A percentile compares a stretch with the other conserved stretches of the same genome.
These are phyloP conservation scores for Australoheros scitulus DNA, from an alignment of 2,113 vertebrate genomes.

Conservation along the genomic window DNA sequence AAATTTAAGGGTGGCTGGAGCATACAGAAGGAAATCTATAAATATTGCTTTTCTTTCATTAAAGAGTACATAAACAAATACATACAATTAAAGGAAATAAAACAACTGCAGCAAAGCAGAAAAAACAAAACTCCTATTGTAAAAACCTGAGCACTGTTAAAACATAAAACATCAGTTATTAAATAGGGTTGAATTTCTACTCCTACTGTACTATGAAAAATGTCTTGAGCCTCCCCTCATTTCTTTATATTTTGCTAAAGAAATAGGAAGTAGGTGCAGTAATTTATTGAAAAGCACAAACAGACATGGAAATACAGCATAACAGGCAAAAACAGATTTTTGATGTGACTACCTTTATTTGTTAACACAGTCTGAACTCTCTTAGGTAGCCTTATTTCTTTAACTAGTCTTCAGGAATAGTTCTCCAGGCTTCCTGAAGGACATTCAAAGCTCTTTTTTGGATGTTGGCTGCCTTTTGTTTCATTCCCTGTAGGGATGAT, in stretches of 20 bases:
- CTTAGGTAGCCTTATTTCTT: neutral
- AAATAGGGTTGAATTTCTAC: neutral
- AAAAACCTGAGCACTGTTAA: neutral
- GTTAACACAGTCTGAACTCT: neutral
- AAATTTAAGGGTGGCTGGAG: neutral
- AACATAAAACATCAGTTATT: neutral
- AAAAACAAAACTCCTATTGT: neutral
- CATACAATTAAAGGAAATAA: neutral
- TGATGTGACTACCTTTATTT: neutral
- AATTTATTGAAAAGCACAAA: neutral
- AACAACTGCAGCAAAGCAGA: neutral
- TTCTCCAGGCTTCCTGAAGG: neutral
- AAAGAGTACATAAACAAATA: neutral
- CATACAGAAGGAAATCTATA: constrained; percentile 11
- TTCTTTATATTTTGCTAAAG: too few relatives aligned
- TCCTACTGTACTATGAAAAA: neutral
- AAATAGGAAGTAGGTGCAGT: too few relatives aligned
- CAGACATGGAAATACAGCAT: neutral
- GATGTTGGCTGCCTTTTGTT: neutral
- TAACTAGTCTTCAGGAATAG: neutral
- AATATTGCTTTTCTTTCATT: neutral
- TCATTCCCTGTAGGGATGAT: neutral
- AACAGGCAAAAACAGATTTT: neutral
- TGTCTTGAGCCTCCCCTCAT: neutral
- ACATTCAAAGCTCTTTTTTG: neutral